Conservation (phyloP, 2,113 vertebrate genomes). For the Zootoca vivipara region DNA sequence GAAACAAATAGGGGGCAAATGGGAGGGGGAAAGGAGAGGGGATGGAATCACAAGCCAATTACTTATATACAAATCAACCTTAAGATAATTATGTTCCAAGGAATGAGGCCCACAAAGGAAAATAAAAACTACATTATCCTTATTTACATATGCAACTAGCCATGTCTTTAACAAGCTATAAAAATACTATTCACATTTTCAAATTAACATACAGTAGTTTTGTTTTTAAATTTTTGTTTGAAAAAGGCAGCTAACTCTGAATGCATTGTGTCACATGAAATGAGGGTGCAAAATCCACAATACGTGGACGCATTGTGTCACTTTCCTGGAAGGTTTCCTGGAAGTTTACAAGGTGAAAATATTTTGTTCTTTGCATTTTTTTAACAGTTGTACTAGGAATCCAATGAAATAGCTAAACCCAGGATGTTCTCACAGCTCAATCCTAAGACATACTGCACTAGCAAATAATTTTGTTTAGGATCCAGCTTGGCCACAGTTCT, state of each 20-base stretch:
- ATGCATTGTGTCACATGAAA: conserved; percentile 70
- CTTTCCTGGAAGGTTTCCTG: conserved; percentile 50
- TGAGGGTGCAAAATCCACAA: conserved; percentile 24
- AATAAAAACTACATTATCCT: conserved; percentile 80
- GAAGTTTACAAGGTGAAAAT: conserved; percentile 55
- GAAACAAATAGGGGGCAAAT: conserved; percentile 65
- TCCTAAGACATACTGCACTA: too few relatives aligned
- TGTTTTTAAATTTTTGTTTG: conserved; percentile 70
- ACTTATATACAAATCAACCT: conserved; percentile 90
- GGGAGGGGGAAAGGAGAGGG: conserved; percentile 56
- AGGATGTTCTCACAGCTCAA: background rate
- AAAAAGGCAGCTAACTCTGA: conserved; percentile 86
- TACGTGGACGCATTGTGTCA: background rate
- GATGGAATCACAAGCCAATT: conserved; percentile 87
- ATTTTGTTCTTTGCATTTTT: conserved; percentile 3
- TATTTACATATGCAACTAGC: conserved; percentile 92
- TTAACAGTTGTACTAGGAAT: conserved; percentile 1
- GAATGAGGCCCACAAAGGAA: conserved; percentile 79
- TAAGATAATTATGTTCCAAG: conserved; percentile 85
- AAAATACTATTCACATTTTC: conserved; percentile 99
- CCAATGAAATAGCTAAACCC: background rate
- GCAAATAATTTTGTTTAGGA: background rate
- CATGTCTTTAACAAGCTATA: conserved; percentile 91
- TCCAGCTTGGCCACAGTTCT: background rate
- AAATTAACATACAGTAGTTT: conserved; percentile 88